phyloP scores from a whole-genome alignment of 2,113 vertebrate genomes.

The Craseonycteris thonglongyai region DNA sequence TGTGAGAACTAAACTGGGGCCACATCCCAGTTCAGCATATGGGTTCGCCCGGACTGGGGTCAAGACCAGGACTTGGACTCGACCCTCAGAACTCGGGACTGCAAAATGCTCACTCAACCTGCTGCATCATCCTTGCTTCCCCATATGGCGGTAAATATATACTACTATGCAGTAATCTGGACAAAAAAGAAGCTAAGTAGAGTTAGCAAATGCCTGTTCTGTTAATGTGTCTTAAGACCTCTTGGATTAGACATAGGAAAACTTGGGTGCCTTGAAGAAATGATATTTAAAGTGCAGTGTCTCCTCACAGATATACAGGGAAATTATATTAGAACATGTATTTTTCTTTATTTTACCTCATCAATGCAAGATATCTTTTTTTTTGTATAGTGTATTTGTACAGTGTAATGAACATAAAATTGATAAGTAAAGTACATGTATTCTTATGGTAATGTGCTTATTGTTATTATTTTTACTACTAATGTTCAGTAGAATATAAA shows the following conservation, averaged over 20 bases:
- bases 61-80: too few species aligned
- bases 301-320: not conserved
- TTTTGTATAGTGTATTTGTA: not conserved
- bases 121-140: too few species aligned
- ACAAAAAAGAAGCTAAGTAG: not conserved
- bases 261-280: not conserved
- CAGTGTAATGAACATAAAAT: not conserved
- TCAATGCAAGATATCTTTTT: not conserved
- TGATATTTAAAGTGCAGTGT: not conserved
- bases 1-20: too few species aligned
- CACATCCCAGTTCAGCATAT: too few species aligned
- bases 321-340: not conserved
- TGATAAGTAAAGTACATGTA: not conserved
- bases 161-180: not conserved
- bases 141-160: not conserved
- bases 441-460: not conserved
- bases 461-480: not conserved
- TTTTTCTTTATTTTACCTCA: not conserved
- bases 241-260: not conserved
- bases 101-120: too few species aligned
- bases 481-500: not conserved
- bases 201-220: not conserved
- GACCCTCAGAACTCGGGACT: too few species aligned
- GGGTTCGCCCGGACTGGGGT: too few species aligned
- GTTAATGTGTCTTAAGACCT: not conserved